phyloP scores from a whole-genome alignment of 2,797 vertebrate species.

The Sardinella longiceps region DNA sequence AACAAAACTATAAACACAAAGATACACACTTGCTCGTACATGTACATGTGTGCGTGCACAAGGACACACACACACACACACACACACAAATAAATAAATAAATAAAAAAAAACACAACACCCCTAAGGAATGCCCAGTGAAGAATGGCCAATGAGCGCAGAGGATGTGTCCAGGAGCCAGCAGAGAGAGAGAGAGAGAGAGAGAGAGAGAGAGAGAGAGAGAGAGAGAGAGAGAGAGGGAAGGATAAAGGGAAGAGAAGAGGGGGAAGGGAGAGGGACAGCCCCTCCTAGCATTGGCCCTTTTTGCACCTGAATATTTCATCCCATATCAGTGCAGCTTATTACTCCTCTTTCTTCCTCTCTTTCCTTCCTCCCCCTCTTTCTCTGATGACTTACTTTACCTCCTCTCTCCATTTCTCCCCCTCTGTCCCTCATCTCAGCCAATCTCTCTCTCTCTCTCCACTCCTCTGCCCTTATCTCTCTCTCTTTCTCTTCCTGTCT shows the following conservation, averaged over 20 bases:
- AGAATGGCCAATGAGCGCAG: not conserved
- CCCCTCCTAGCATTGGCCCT: not conserved
- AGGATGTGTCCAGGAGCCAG: not conserved
- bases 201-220: no score
- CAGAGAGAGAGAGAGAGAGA: not conserved
- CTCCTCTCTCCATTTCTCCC: not conserved
- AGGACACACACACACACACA: conserved; percentile 30
- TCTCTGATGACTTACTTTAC: not conserved
- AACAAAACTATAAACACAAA: not conserved
- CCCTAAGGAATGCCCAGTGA: not conserved
- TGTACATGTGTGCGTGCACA: no score
- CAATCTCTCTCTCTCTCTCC: no score
- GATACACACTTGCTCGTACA: no score
- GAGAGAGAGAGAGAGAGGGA: no score
- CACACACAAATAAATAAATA: no score
- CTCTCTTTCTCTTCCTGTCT: not conserved
- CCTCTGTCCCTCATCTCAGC: not conserved
- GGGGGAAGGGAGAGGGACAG: not conserved
- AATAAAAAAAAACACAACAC: not conserved
- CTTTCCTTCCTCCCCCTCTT: not conserved
- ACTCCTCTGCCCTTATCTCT: not conserved
- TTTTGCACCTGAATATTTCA: conserved; percentile 13
- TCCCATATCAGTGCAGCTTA: not conserved
- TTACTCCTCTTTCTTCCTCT: not conserved
- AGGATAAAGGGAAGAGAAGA: no score